Evolutionary conservation across 2,888 invertebrate genomes (phyloP).

Genomic region (Fissipunctia ypsillon): DNA sequence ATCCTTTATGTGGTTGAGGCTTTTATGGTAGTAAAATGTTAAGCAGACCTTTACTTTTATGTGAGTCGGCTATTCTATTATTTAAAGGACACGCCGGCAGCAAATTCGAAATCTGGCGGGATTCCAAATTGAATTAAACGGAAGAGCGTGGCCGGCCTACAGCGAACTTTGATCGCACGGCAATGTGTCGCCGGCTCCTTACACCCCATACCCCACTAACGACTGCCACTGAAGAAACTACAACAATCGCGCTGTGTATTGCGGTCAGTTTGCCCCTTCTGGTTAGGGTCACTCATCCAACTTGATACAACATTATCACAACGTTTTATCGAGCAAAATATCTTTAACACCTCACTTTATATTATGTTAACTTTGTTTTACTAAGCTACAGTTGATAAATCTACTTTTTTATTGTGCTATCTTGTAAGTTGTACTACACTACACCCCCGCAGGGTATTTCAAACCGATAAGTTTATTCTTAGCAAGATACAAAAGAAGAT

Average conservation of each 20-base stretch:
- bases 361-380: conserved; percentile 26
- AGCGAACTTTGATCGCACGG: conserved; percentile 81
- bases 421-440: conserved; percentile 29
- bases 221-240: conserved; percentile 59
- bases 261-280: conserved; percentile 43
- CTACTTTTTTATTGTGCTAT: conserved; percentile 32
- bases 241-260: conserved; percentile 38
- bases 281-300: conserved; percentile 17
- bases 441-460: conserved; percentile 25
- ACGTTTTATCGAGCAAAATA: conserved; percentile 28
- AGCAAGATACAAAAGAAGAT: conserved; percentile 47
- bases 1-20: conserved; percentile 64
- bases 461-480: conserved; percentile 40
- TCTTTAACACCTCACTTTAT: conserved; percentile 30
- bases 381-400: conserved; percentile 27
- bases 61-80: conserved; percentile 84
- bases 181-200: conserved; percentile 74
- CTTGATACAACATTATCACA: conserved; percentile 51
- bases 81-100: conserved; percentile 85
- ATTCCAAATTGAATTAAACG: conserved; percentile 89
- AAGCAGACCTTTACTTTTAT: conserved; percentile 77
- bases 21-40: conserved; percentile 75
- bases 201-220: conserved; percentile 64
- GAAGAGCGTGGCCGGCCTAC: conserved; percentile 78
- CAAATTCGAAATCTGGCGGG: conserved; percentile 87